Evolutionary conservation across 2,888 invertebrate species (phyloP).

Genomic region (Branchipolynoe longqiensis): DNA sequence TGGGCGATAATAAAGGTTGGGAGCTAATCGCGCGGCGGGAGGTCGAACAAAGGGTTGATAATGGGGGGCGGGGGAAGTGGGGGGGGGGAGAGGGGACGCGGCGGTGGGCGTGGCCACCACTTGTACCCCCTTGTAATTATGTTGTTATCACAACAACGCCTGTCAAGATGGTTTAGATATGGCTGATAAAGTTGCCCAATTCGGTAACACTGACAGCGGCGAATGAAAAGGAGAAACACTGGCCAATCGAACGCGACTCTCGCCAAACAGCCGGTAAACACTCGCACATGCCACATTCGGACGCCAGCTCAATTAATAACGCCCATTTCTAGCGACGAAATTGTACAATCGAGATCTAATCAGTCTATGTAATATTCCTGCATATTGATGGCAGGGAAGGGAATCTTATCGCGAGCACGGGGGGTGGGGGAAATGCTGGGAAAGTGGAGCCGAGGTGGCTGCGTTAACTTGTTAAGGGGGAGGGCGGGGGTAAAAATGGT

Average conservation of each 20-base stretch:
- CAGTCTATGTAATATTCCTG: not conserved
- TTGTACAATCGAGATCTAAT: conserved; percentile 46
- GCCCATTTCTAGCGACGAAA: not conserved
- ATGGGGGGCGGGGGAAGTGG: not conserved
- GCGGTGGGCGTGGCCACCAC: conserved; percentile 52
- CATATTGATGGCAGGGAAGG: not conserved
- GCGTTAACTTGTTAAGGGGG: too few species aligned
- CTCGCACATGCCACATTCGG: not conserved
- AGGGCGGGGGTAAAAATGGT: too few species aligned
- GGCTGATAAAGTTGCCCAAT: conserved; percentile 22
- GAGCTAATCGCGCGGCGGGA: conserved; percentile 39
- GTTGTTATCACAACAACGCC: conserved; percentile 53
- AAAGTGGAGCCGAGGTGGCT: too few species aligned
- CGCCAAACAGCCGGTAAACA: conserved; percentile 5
- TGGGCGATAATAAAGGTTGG: conserved; percentile 43
- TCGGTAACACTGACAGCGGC: not conserved
- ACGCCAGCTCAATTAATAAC: conserved; percentile 33
- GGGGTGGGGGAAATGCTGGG: not conserved
- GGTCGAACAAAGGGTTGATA: conserved; percentile 22
- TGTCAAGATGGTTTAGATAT: conserved; percentile 51
- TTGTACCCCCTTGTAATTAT: conserved; percentile 48
- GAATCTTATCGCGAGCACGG: not conserved
- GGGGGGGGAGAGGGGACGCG: not conserved
- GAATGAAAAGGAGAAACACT: not conserved
- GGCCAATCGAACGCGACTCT: not conserved